phyloP scores from a whole-genome alignment of 2,797 vertebrate genomes.

The Potorous gilbertii region DNA sequence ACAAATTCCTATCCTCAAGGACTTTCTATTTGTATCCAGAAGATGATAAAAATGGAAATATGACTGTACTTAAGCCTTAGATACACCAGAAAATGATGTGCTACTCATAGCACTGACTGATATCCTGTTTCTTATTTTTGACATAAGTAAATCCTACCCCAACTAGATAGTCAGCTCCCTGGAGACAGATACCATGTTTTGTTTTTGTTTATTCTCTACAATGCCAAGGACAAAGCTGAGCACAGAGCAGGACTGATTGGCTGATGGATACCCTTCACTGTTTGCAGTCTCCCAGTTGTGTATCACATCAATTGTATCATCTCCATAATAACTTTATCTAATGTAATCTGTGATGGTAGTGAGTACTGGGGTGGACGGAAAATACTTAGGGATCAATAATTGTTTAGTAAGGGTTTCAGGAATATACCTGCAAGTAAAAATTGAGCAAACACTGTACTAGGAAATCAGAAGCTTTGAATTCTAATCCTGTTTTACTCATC shows the following conservation, averaged over 20 bases:
- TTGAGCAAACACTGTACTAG: neutral
- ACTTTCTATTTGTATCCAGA: neutral
- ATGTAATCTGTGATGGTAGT: neutral
- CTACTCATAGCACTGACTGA: neutral
- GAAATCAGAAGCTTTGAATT: neutral
- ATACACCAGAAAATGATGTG: neutral
- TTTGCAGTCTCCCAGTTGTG: neutral
- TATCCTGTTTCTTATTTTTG: neutral
- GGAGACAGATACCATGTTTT: neutral
- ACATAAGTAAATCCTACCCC: neutral
- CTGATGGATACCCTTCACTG: neutral
- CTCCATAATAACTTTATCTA: neutral
- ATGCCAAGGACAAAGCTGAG: neutral
- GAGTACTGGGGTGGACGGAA: neutral
- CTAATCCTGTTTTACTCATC: neutral
- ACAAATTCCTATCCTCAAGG: neutral
- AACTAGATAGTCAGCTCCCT: neutral
- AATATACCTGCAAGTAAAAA: neutral
- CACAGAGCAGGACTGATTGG: neutral
- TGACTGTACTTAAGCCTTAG: neutral
- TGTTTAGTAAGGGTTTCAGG: neutral
- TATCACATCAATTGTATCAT: neutral
- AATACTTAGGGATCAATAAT: neutral
- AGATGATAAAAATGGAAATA: neutral
- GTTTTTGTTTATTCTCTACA: neutral